Evolutionary conservation across 2,113 vertebrate species (phyloP), one percentile per base, ranked within the genome.

Genomic region (Mesocricetus auratus): DNA sequence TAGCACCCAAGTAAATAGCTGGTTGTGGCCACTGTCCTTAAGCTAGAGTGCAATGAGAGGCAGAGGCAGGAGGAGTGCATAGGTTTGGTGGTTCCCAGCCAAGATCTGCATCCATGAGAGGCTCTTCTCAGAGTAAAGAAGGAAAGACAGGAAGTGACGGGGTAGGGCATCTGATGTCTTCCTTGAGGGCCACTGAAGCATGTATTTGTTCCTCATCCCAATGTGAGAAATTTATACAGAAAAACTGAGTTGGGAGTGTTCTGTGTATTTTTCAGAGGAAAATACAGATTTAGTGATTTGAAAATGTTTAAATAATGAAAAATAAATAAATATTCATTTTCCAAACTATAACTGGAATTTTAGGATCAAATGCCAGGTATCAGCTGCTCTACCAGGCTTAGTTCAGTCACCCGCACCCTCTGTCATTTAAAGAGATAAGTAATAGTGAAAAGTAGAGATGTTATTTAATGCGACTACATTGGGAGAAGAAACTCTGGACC

Each of bases 241-340:
- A 98, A 97, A 98, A 98, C 69, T 98, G 97, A 98, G 98, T 98
- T 98, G 98, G 98, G 98, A 98, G 98, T 98, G 98, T 98, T 98
- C 86, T 98, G 98, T 97, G 98, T 98, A 98, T 97, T 98, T 95
- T 98, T 97, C 98, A 98, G 97, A 98, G 98, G 97, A 98, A 98
- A 98, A 98, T 97, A 98, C 97, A 98, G 98, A 98, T 97, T 97
- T 97, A 98, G 93, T 98, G 96, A 98, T 95, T 97, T 26, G 93
- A 95, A 95, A 97, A 99, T 98, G 98, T 98, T 83, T 98, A 98
- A 98, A 98, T 97, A 69, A 53, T 29, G 60, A 5, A 98, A 98
- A 98, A 98, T 98, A 98, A 98, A 96, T 98, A 97, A 97, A 96
- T 95, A 98, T 97, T 98, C 98, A 98, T 98, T 98, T 98, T 98